phyloP scores from a whole-genome alignment of 2,888 invertebrate genomes.

The Drepanosiphum platanoidis region DNA sequence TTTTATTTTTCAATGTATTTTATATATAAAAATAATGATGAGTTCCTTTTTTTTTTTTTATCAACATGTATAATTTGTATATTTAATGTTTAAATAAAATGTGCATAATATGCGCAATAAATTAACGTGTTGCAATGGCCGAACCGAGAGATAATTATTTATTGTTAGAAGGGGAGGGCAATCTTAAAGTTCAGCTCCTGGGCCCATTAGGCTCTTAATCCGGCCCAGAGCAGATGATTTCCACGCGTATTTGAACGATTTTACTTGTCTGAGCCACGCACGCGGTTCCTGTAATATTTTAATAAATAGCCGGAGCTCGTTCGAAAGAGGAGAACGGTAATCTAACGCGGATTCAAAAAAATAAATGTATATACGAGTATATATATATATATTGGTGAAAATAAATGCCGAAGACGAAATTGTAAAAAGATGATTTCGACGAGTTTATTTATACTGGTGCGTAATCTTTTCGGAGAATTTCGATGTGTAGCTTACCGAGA shows the following conservation, averaged over 20 bases:
- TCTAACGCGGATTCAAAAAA: background rate
- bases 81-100: no score
- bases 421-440: background rate
- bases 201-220: no score
- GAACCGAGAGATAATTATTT: no score
- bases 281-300: background rate
- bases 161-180: no score
- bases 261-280: background rate
- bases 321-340: background rate
- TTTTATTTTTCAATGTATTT: no score
- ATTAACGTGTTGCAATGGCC: background rate
- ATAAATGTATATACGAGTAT: no score
- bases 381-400: background rate
- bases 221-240: background rate
- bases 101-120: background rate
- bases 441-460: background rate
- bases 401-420: background rate
- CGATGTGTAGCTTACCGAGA: background rate
- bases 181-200: no score
- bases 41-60: no score
- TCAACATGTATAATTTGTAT: no score
- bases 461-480: background rate
- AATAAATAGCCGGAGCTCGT: background rate
- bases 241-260: background rate
- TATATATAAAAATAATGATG: no score